Evolutionary conservation across 2,113 vertebrate species (phyloP).

Genomic region (Epinephelus cyanopodus): DNA sequence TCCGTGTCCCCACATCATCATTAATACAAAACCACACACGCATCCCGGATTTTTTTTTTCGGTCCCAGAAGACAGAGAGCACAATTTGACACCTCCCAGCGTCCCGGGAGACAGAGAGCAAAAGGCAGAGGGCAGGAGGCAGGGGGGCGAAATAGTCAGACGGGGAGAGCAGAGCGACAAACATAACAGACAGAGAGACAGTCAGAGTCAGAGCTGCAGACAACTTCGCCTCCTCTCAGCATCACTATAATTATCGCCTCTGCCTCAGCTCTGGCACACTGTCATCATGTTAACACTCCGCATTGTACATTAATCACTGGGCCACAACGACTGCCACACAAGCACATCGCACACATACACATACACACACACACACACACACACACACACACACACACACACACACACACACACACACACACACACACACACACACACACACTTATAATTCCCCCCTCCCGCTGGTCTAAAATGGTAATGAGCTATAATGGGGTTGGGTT

Average conservation of each 20-base stretch:
- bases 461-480: constrained; percentile 62
- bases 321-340: constrained; percentile 40
- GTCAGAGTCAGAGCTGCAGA: constrained; percentile 60
- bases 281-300: constrained; percentile 71
- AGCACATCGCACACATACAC: constrained; percentile 13
- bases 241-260: constrained; percentile 74
- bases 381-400: constrained; percentile 7
- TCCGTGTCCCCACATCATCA: not conserved
- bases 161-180: constrained; percentile 28
- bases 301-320: constrained; percentile 70
- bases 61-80: not conserved
- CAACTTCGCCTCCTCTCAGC: constrained; percentile 62
- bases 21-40: not conserved
- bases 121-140: not conserved
- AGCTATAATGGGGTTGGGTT: constrained; percentile 67
- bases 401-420: constrained; percentile 6
- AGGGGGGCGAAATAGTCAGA: constrained; percentile 26
- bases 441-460: constrained; percentile 26
- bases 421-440: not conserved
- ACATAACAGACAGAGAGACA: constrained; percentile 44
- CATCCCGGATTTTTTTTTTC: not conserved
- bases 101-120: constrained; percentile 19
- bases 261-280: constrained; percentile 70
- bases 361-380: not conserved
- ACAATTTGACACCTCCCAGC: constrained; percentile 42